Percentiles rank a stretch among this genome's conserved stretches.
phyloP scores from a whole-genome alignment of 2,113 vertebrate genomes.

The Lasiurus borealis region DNA sequence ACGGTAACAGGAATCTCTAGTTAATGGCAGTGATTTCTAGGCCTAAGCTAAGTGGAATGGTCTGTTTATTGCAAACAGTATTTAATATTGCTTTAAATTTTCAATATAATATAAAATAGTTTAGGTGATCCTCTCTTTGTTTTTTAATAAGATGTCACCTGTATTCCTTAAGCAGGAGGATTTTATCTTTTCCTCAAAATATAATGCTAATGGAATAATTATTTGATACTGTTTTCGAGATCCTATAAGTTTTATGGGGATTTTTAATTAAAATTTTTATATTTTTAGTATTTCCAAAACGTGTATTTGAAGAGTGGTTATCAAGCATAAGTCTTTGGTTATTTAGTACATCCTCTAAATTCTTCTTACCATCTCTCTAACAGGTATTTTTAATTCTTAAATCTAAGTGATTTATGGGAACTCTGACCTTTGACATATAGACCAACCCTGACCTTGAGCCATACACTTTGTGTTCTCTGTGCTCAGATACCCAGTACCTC shows the following conservation, averaged over 20 bases:
- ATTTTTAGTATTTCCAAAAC: slow-evolving; percentile 50
- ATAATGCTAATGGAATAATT: neutral
- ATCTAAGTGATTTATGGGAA: neutral
- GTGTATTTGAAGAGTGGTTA: neutral
- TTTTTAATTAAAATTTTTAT: slow-evolving; percentile 7
- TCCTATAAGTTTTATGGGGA: neutral
- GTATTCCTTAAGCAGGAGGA: neutral
- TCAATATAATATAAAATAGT: slow-evolving; percentile 28
- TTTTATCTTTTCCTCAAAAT: slow-evolving; percentile 16
- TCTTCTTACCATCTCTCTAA: slow-evolving; percentile 33
- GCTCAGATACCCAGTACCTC: slow-evolving; percentile 95
- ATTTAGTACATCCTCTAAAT: neutral
- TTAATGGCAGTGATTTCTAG: slow-evolving; percentile 46
- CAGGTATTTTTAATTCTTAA: neutral
- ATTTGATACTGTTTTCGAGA: neutral
- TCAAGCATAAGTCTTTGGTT: neutral
- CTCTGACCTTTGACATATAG: neutral
- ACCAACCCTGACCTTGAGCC: neutral
- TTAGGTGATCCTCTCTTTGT: neutral
- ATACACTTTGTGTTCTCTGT: neutral
- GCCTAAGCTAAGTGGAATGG: neutral
- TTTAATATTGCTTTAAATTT: slow-evolving; percentile 34
- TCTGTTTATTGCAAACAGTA: slow-evolving; percentile 17
- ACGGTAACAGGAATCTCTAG: slow-evolving; percentile 12
- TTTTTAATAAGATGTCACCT: slow-evolving; percentile 51